Conservation (phyloP, 2,888 invertebrate genomes). For the Leptopilina syphax region DNA sequence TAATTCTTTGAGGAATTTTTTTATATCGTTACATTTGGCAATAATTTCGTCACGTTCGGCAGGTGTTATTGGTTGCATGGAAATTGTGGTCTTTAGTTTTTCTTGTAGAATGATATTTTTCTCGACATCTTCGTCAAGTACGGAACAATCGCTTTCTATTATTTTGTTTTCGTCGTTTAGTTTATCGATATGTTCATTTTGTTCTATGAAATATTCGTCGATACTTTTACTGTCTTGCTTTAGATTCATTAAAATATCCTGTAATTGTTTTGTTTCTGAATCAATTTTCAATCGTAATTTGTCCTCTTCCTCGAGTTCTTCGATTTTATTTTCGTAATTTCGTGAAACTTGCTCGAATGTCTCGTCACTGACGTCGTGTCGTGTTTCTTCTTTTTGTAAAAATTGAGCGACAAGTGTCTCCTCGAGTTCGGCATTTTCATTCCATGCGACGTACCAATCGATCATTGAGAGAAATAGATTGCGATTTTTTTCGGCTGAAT, state of each 20-base stretch:
- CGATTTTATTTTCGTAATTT: slow-evolving; percentile 47
- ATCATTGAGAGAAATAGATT: slow-evolving; percentile 61
- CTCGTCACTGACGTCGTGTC: slow-evolving; percentile 62
- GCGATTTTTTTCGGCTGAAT: slow-evolving; percentile 48
- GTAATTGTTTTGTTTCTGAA: slow-evolving; percentile 38
- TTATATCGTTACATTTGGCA: slow-evolving; percentile 61
- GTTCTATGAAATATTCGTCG: slow-evolving; percentile 54
- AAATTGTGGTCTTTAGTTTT: slow-evolving; percentile 60
- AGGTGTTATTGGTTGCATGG: slow-evolving; percentile 67
- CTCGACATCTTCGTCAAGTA: slow-evolving; percentile 56
- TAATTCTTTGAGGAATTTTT: slow-evolving; percentile 63
- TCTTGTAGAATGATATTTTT: slow-evolving; percentile 51
- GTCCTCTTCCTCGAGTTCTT: slow-evolving; percentile 10
- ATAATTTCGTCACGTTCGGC: slow-evolving; percentile 64
- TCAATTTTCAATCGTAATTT: background rate
- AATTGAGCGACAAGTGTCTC: slow-evolving; percentile 62
- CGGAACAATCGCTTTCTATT: slow-evolving; percentile 52
- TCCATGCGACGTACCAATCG: slow-evolving; percentile 67
- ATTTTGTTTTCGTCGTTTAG: slow-evolving; percentile 57
- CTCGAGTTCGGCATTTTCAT: slow-evolving; percentile 67
- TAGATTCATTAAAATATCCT: background rate
- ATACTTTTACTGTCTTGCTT: slow-evolving; percentile 38
- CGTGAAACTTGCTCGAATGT: background rate
- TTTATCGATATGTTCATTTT: slow-evolving; percentile 56
- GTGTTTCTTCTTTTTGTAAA: slow-evolving; percentile 61